Evolutionary conservation across 2,113 vertebrate genomes (phyloP).

Genomic region (Brevimyrus niger): DNA sequence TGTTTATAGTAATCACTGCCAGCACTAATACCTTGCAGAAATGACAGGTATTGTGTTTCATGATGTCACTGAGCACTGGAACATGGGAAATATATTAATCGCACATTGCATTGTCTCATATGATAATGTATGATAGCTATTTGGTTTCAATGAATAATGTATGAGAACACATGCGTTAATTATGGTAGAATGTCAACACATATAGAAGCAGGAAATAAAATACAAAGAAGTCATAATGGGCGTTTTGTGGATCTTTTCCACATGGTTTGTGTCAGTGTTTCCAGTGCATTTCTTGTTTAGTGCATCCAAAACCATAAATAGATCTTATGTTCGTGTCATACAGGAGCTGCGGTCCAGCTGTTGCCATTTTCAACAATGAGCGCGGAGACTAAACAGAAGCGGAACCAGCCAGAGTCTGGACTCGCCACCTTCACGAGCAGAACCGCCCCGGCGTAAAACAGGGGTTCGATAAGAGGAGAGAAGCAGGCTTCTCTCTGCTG

Average conservation of each 20-base stretch:
- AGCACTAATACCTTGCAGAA: neutral
- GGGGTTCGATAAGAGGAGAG: neutral
- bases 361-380: neutral
- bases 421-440: conserved; percentile 2
- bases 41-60: neutral
- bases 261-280: neutral
- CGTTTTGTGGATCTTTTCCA: neutral
- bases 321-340: neutral
- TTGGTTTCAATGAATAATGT: neutral
- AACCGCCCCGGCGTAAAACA: neutral
- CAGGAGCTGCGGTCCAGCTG: neutral
- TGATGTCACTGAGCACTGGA: neutral
- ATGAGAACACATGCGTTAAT: neutral
- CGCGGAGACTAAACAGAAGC: conserved; percentile 27
- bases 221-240: neutral
- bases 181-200: neutral
- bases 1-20: neutral
- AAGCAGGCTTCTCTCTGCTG: neutral
- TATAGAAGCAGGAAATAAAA: neutral
- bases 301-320: neutral
- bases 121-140: neutral
- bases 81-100: neutral
- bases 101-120: neutral
- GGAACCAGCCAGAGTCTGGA: conserved; percentile 22
- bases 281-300: neutral